These are phyloP conservation scores for Agrilus mali DNA, from an alignment of 2,888 invertebrate genomes.

Conservation along the genomic window DNA sequence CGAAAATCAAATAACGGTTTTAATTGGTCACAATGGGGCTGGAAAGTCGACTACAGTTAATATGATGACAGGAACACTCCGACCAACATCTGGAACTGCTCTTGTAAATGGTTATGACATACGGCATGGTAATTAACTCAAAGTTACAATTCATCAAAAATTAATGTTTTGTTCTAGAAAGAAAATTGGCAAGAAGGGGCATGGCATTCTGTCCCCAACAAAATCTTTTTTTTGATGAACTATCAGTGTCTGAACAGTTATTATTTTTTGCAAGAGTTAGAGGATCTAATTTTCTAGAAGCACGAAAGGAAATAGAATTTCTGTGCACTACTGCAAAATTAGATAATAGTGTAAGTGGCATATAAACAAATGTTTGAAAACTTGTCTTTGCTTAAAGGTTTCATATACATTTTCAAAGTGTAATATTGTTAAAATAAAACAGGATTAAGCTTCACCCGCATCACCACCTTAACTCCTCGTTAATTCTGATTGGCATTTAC, in stretches of 20 bases:
- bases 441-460: too few relatives aligned
- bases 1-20: constrained; percentile 77
- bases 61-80: constrained; percentile 72
- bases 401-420: too few relatives aligned
- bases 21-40: constrained; percentile 72
- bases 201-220: constrained; percentile 78
- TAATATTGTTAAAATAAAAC: too few relatives aligned
- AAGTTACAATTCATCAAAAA: too few relatives aligned
- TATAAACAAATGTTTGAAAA: too few relatives aligned
- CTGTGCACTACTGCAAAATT: too few relatives aligned
- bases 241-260: constrained; percentile 74
- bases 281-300: constrained; percentile 41
- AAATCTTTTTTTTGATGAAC: constrained; percentile 69
- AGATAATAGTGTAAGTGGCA: too few relatives aligned
- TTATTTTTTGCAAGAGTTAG: constrained; percentile 68
- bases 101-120: constrained; percentile 64
- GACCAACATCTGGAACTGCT: constrained; percentile 56
- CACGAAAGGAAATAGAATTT: constrained; percentile 46
- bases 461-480: too few relatives aligned
- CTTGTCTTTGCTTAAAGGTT: too few relatives aligned
- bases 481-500: too few relatives aligned
- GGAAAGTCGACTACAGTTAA: constrained; percentile 92
- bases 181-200: constrained; percentile 42
- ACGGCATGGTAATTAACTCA: constrained; percentile 28
- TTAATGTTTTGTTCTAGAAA: constrained; percentile 30